phyloP scores from a whole-genome alignment of 2,797 vertebrate genomes.

The Hafferia zeledoni region DNA sequence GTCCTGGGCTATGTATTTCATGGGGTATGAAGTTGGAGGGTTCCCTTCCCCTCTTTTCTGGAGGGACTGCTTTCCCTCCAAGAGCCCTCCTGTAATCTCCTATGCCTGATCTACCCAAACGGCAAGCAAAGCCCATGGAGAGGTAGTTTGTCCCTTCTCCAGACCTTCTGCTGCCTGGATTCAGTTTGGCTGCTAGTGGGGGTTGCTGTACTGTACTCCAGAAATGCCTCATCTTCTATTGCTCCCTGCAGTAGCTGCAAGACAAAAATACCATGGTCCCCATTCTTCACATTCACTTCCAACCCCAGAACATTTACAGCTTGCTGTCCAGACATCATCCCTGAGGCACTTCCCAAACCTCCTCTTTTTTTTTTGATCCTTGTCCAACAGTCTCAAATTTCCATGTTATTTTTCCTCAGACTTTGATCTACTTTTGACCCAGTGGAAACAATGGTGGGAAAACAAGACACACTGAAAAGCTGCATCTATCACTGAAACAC shows the following conservation, averaged over 20 bases:
- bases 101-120: neutral
- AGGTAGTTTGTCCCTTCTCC: neutral
- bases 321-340: neutral
- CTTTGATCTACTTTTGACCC: neutral
- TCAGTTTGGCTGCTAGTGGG: neutral
- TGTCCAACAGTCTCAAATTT: neutral
- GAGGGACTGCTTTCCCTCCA: neutral
- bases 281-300: neutral
- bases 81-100: neutral
- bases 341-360: neutral
- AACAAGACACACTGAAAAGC: neutral
- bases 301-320: neutral
- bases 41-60: neutral
- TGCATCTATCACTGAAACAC: neutral
- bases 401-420: neutral
- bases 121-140: neutral
- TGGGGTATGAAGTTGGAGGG: neutral
- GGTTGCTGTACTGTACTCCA: neutral
- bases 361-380: slow-evolving; percentile 13
- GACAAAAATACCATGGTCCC: neutral
- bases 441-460: neutral
- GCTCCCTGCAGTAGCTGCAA: neutral
- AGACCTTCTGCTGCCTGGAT: neutral
- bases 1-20: neutral
- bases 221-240: neutral